A percentile compares a stretch with the other conserved stretches of the same genome.
Conservation (phyloP, 2,888 invertebrate genomes). For the Sinelater perroti region DNA sequence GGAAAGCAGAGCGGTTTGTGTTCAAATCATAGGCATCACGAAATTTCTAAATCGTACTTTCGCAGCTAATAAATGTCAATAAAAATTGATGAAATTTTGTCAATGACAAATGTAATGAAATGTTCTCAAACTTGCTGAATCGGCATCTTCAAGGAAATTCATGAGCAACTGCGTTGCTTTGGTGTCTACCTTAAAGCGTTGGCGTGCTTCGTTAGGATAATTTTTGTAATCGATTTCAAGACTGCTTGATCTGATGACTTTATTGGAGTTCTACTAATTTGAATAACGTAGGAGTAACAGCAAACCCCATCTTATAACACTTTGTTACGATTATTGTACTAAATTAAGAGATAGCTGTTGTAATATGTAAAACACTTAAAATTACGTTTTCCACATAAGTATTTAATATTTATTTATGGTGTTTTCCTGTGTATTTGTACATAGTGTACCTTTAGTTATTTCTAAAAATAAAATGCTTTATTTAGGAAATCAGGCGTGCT, state of each 20-base stretch:
- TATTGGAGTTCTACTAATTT: slow-evolving; percentile 15
- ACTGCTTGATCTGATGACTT: slow-evolving; percentile 32
- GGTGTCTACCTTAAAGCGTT: slow-evolving; percentile 1
- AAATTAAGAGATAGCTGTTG: slow-evolving; percentile 25
- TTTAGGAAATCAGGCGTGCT: slow-evolving; percentile 8
- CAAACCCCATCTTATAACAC: slow-evolving; percentile 18
- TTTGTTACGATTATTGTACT: slow-evolving; percentile 20
- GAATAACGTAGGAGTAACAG: slow-evolving; percentile 18
- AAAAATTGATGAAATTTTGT: too few species aligned
- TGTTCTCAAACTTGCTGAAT: slow-evolving; percentile 11
- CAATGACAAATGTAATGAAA: slow-evolving; percentile 22
- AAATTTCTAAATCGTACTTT: slow-evolving; percentile 1
- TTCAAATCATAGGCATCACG: neutral
- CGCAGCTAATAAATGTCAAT: slow-evolving; percentile 22
- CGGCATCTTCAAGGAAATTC: slow-evolving; percentile 19
- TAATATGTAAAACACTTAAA: slow-evolving; percentile 31
- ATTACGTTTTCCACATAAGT: slow-evolving; percentile 29
- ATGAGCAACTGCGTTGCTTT: slow-evolving; percentile 3
- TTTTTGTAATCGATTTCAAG: slow-evolving; percentile 29
- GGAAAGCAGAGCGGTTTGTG: neutral
- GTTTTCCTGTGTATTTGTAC: slow-evolving; percentile 37
- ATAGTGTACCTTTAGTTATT: slow-evolving; percentile 36
- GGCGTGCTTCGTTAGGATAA: slow-evolving; percentile 25
- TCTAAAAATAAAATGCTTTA: slow-evolving; percentile 35
- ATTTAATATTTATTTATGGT: slow-evolving; percentile 37